Conservation (phyloP, 2,113 vertebrate species). For the Salvator merianae region DNA sequence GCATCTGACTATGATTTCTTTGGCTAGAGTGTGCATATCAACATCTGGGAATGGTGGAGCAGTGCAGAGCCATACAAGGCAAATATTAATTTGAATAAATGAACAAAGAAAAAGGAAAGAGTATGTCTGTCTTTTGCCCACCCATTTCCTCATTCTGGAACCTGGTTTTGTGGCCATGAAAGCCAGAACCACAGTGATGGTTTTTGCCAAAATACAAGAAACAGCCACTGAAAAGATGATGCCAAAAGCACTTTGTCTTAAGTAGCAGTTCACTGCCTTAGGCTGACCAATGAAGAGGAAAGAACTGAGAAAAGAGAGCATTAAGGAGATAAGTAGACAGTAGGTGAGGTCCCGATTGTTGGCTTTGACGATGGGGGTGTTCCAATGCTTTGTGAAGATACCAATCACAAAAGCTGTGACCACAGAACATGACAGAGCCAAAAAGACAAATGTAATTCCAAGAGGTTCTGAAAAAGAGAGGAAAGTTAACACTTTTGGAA, state of each 20-base stretch:
- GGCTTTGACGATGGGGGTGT: neutral
- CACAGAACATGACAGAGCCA: neutral
- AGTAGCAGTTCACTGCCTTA: neutral
- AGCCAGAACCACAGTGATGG: too few relatives aligned
- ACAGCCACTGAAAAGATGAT: too few relatives aligned
- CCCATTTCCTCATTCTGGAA: neutral
- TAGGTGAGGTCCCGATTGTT: neutral
- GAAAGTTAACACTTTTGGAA: neutral
- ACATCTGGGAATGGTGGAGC: neutral
- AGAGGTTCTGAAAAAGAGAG: neutral
- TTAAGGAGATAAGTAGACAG: neutral
- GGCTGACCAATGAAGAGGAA: neutral
- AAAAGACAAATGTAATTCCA: neutral
- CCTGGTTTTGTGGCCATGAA: too few relatives aligned
- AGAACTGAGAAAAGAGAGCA: neutral
- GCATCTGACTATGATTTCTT: conserved; percentile 22
- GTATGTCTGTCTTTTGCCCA: conserved; percentile 32
- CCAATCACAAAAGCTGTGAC: neutral
- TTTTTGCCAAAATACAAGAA: too few relatives aligned
- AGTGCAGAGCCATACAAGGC: conserved; percentile 13
- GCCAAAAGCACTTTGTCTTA: too few relatives aligned
- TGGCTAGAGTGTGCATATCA: neutral
- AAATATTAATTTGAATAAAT: conserved; percentile 24
- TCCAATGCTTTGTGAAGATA: neutral
- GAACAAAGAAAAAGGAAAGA: neutral